Evolutionary conservation across 2,888 invertebrate species (phyloP), one percentile per base, ranked within the genome.

Genomic region (Elaeidobius kamerunicus): DNA sequence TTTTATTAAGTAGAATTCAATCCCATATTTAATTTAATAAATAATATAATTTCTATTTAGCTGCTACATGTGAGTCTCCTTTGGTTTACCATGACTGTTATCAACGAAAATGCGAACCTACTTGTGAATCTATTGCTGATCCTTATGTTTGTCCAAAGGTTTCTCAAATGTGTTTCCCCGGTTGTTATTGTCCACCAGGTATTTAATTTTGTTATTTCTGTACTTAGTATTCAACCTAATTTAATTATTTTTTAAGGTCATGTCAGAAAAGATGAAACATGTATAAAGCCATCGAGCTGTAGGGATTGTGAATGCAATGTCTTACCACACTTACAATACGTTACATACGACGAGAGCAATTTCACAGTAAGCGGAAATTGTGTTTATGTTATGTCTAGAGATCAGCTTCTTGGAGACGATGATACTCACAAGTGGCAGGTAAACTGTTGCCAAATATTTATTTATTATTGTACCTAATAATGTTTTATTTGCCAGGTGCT

Each of bases 101-200:
- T 74, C 83, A 85, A 62, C 80, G 81, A 50, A 78, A 81, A 52
- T 93, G 93, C 72, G 90, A 91, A 69, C 82, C 85, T 1, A 81
- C 85, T 0, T 94, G 94, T 68, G 77, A 82, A 36, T 79, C 81
- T 44, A 65, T 81, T 20, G 68, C 78, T 41, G 76, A 80, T 55
- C 71, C 76, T 11, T 78, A 80, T 40, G 72, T 78, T 0, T 89
- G 89, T 60, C 82, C 85, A 0, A 68, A 75, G 15, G 74, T 82
- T 56, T 78, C 80, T 12, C 82, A 85, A 27, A 77, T 80, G 36
- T 91, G 90, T 71, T 86, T 85, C 74, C 82, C 89, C 0, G 91
- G 91, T 46, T 91, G 91, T 71, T 91, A 87, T 73, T 91, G 91
- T 62, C 89, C 91, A 0, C 82, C 85, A 36, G 91, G 91, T 56